Base-by-base conservation (phyloP, 2,888 invertebrate genomes). In the Plebejus argus region DNA sequence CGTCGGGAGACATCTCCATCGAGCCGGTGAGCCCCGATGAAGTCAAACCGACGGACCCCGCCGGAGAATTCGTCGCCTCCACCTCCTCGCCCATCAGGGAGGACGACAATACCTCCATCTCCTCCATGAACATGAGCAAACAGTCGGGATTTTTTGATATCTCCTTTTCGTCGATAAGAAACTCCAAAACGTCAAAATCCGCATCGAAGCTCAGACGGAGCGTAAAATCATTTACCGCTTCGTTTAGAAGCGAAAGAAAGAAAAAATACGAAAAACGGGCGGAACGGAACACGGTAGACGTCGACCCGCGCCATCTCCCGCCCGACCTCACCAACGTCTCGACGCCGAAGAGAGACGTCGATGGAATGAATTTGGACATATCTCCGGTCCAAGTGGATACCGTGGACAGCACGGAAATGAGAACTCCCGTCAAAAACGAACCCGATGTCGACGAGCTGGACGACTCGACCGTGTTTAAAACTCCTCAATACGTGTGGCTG, bases 141-240 rank as follows among this genome's bases (percentile, higher is more conserved):
- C 93, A 92, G 79, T 94, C 94, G 0, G 94, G 94, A 28, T 92
- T 94, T 80, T 94, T 94, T 79, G 94, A 94, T 81, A 93, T 92
- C 78, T 94, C 94, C 4, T 92, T 94, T 80, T 92, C 93, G 3
- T 94, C 92, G 1, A 87, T 91, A 79, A 85, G 90, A 76, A 89
- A 91, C 80, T 90, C 93, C 1, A 93, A 93, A 86, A 93, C 94
- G 0, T 90, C 88, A 0, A 94, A 94, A 82, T 94, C 94, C 0
- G 93, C 94, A 0, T 94, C 94, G 7, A 94, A 93, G 83, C 82
- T 94, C 75, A 87, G 94, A 58, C 87, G 94, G 76, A 94, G 94
- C 82, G 93, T 94, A 10, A 94, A 94, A 83, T 94, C 94, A 1
- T 92, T 94, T 81, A 94, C 94, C n/a, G 93, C 94, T 15, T 94